phyloP scores from a whole-genome alignment of 2,113 vertebrate species.

The Nycticryphes semicollaris region DNA sequence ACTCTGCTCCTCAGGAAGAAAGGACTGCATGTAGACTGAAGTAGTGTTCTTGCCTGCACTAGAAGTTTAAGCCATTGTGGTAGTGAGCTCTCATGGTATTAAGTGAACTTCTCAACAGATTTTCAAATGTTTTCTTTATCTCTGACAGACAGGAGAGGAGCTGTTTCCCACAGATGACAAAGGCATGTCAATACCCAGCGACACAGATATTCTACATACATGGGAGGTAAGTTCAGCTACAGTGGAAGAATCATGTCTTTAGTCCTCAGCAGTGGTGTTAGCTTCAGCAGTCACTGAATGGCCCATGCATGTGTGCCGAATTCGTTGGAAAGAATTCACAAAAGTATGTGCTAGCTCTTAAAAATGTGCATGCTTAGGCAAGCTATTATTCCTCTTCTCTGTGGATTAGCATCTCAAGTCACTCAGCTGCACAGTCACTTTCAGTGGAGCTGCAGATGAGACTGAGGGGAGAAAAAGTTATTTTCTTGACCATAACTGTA shows the following conservation, averaged over 20 bases:
- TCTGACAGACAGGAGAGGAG: constrained; percentile 76
- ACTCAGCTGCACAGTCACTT: not conserved
- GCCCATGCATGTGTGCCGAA: not conserved
- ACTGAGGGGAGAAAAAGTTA: not conserved
- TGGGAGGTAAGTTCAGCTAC: constrained; percentile 82
- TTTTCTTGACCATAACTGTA: not conserved
- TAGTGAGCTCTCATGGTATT: not conserved
- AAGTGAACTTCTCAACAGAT: not conserved
- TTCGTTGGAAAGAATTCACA: not conserved
- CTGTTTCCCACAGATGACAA: constrained; percentile 80
- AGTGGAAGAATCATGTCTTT: not conserved
- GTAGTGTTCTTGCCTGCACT: not conserved
- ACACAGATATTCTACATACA: constrained; percentile 78
- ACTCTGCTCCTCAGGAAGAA: not conserved
- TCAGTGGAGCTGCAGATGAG: not conserved
- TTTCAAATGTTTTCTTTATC: not conserved
- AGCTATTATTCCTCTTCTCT: not conserved
- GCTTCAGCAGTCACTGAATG: not conserved
- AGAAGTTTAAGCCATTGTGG: not conserved
- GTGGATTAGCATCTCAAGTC: not conserved
- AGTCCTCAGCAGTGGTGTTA: not conserved
- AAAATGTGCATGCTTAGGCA: not conserved
- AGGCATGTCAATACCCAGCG: constrained; percentile 75
- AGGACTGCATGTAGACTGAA: not conserved
- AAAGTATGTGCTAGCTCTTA: not conserved